phyloP scores from a whole-genome alignment of 2,888 invertebrate genomes.

The Chalcis sispes region DNA sequence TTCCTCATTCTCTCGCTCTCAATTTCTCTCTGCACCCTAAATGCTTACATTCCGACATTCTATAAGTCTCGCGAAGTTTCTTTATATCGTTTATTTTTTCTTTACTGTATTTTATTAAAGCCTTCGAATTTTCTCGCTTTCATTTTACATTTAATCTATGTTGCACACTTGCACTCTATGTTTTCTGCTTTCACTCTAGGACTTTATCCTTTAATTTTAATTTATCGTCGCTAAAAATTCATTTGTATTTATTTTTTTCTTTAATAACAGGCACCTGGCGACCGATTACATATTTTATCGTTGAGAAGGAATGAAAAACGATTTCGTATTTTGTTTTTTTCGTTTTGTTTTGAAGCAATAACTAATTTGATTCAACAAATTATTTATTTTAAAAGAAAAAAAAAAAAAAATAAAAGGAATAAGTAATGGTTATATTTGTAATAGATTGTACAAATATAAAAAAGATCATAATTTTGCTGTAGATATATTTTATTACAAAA shows the following conservation, averaged over 20 bases:
- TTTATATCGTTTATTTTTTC: constrained; percentile 2
- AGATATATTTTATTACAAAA: constrained; percentile 24
- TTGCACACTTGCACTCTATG: constrained; percentile 48
- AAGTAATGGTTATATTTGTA: constrained; percentile 29
- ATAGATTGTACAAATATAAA: constrained; percentile 28
- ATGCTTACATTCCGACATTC: constrained; percentile 47
- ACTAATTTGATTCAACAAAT: not conserved
- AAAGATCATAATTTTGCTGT: constrained; percentile 19
- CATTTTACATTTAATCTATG: constrained; percentile 36
- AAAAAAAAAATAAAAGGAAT: constrained; percentile 29
- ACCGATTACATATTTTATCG: constrained; percentile 57
- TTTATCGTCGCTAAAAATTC: constrained; percentile 41
- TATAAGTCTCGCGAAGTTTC: constrained; percentile 30
- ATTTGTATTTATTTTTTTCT: constrained; percentile 30
- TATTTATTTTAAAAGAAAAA: constrained; percentile 41
- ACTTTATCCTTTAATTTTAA: constrained; percentile 49
- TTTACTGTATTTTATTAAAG: constrained; percentile 50
- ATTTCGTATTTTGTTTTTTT: no score
- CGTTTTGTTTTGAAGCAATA: not conserved
- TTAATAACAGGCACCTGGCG: constrained; percentile 61
- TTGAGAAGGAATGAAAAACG: constrained; percentile 17
- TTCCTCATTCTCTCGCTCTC: constrained; percentile 17
- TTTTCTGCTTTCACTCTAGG: constrained; percentile 53
- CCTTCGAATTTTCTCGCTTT: constrained; percentile 30
- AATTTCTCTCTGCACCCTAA: constrained; percentile 37